Percentiles rank a stretch among this genome's conserved stretches.
Conservation (phyloP, 2,113 vertebrate genomes). For the Geococcyx californianus region DNA sequence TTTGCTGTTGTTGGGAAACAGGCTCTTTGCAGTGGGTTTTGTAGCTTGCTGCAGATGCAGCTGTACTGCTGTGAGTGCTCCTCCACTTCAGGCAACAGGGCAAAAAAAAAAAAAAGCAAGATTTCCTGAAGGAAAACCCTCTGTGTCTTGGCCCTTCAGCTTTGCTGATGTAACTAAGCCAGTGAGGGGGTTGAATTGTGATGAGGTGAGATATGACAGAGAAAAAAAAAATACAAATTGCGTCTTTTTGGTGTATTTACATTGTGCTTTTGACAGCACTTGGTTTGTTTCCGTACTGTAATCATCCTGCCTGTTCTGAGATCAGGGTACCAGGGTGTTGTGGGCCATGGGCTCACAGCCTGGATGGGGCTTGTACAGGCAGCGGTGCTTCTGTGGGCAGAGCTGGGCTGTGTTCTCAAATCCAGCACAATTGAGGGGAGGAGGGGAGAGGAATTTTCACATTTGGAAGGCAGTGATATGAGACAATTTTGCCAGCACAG, state of each 20-base stretch:
- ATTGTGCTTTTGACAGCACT: background rate
- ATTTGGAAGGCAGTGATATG: rapidly evolving
- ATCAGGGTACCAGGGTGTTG: background rate
- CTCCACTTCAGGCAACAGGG: background rate
- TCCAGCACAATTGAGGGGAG: background rate
- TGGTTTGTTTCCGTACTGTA: background rate
- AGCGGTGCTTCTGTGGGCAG: background rate
- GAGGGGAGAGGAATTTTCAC: background rate
- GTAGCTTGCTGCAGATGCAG: background rate
- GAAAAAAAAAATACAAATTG: background rate
- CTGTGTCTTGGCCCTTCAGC: background rate
- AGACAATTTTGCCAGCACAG: background rate
- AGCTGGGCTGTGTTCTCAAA: background rate
- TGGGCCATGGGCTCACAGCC: background rate
- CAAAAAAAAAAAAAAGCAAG: background rate
- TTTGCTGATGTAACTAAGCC: background rate
- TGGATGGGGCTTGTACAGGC: background rate
- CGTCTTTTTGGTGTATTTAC: background rate
- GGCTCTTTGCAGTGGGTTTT: background rate
- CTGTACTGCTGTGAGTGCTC: background rate
- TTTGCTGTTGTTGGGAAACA: background rate
- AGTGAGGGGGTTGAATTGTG: background rate
- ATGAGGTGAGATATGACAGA: background rate
- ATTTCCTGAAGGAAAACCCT: background rate
- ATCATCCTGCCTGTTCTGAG: background rate